phyloP scores from a whole-genome alignment of 2,888 invertebrate species.

The Calameuta pallipes region DNA sequence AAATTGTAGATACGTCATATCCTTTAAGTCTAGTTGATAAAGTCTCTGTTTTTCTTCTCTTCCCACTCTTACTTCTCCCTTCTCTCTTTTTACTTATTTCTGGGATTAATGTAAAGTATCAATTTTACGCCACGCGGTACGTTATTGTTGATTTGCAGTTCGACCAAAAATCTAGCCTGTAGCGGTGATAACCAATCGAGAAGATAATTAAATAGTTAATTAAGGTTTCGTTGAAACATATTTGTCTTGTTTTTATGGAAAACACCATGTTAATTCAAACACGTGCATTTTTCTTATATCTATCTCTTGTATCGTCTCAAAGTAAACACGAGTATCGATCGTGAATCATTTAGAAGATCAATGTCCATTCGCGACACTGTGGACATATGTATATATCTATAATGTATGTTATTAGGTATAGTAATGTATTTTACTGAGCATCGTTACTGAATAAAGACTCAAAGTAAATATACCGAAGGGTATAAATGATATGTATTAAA shows the following conservation, averaged over 20 bases:
- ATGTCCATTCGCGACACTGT: background rate
- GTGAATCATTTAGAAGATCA: background rate
- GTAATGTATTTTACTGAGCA: constrained; percentile 20
- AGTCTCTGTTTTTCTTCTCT: background rate
- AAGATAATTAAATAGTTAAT: background rate
- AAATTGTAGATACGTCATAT: background rate
- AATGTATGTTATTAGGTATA: background rate
- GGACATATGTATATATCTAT: background rate
- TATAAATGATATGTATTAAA: background rate
- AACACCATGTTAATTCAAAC: background rate
- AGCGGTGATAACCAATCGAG: background rate
- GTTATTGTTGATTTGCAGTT: background rate
- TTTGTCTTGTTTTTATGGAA: background rate
- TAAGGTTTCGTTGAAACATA: background rate
- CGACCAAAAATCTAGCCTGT: background rate
- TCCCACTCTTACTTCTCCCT: background rate
- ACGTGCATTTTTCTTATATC: background rate
- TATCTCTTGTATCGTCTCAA: background rate
- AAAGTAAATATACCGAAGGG: background rate
- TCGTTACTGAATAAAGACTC: constrained; percentile 30
- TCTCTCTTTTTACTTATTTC: background rate
- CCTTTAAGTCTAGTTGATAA: background rate
- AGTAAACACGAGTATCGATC: background rate
- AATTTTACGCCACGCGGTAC: background rate
- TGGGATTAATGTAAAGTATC: background rate